phyloP scores from a whole-genome alignment of 1,140 invertebrate species.

The Sitophilus oryzae region DNA sequence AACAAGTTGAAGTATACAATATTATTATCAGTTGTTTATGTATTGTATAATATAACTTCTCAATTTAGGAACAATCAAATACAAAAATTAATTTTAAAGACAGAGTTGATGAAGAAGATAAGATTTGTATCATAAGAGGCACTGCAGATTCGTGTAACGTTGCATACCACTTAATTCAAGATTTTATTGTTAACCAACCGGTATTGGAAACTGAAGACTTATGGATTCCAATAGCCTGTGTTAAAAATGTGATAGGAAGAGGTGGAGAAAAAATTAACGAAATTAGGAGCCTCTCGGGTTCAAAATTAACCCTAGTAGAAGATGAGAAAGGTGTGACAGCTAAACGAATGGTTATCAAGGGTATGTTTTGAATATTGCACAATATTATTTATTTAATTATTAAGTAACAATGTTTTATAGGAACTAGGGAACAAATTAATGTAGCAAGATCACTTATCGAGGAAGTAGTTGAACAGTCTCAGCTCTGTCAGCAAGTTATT shows the following conservation, averaged over 20 bases:
- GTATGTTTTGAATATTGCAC: constrained; percentile 20
- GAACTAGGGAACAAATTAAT: constrained; percentile 49
- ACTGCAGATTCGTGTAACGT: constrained; percentile 53
- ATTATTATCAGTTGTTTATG: not conserved
- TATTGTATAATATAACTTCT: not conserved
- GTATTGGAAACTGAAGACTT: constrained; percentile 58
- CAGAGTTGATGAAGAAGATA: constrained; percentile 47
- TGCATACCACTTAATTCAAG: constrained; percentile 65
- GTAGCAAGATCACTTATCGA: constrained; percentile 54
- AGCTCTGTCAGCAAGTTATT: constrained; percentile 45
- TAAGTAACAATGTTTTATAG: constrained; percentile 24
- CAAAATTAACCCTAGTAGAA: constrained; percentile 53
- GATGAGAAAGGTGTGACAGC: constrained; percentile 29
- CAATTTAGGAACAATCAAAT: constrained; percentile 51
- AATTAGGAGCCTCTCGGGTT: constrained; percentile 59
- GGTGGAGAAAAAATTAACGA: constrained; percentile 62
- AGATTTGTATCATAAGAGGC: constrained; percentile 63
- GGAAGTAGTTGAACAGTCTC: constrained; percentile 54
- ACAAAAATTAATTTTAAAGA: constrained; percentile 62
- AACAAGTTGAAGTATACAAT: constrained; percentile 55
- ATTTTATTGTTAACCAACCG: constrained; percentile 63
- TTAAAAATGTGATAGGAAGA: constrained; percentile 64
- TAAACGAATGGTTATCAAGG: constrained; percentile 43
- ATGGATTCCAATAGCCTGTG: constrained; percentile 55
- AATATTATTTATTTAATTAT: constrained; percentile 1